These are phyloP conservation scores for Nannoperca obscura DNA, from an alignment of 2,797 vertebrate species.

Conservation along the genomic window DNA sequence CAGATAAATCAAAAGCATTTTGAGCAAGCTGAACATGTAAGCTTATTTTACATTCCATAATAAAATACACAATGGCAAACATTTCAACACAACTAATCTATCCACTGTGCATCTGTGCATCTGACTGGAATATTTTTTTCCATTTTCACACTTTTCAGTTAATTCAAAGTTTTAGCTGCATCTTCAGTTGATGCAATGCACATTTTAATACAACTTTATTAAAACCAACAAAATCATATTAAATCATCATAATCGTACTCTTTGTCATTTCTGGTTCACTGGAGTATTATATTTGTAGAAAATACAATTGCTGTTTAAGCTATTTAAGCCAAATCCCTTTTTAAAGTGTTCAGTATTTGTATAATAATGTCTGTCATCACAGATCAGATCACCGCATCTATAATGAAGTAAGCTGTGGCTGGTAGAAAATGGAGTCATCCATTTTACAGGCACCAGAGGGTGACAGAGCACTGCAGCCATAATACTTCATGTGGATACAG, in stretches of 20 bases:
- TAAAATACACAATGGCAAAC: neutral
- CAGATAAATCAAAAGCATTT: conserved; percentile 3
- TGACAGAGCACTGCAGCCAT: conserved; percentile 39
- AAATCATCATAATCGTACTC: neutral
- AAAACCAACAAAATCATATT: neutral
- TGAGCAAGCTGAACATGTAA: neutral
- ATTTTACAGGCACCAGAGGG: conserved; percentile 63
- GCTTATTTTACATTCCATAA: neutral
- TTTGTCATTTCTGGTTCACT: neutral
- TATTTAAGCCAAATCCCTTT: neutral
- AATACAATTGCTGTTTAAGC: neutral
- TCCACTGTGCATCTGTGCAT: too few relatives aligned
- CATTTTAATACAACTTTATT: neutral
- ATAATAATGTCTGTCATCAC: neutral
- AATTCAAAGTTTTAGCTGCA: neutral
- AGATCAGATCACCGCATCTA: neutral
- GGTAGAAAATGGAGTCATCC: conserved; percentile 30
- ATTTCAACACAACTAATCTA: too few relatives aligned
- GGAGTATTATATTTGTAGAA: neutral
- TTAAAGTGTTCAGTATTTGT: neutral
- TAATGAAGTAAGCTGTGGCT: conserved; percentile 11
- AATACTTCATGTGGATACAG: neutral
- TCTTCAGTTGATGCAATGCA: neutral
- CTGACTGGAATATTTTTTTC: neutral
- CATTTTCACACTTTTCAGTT: neutral